Evolutionary conservation across 2,113 vertebrate genomes (phyloP).

Genomic region (Myotis brandtii): DNA sequence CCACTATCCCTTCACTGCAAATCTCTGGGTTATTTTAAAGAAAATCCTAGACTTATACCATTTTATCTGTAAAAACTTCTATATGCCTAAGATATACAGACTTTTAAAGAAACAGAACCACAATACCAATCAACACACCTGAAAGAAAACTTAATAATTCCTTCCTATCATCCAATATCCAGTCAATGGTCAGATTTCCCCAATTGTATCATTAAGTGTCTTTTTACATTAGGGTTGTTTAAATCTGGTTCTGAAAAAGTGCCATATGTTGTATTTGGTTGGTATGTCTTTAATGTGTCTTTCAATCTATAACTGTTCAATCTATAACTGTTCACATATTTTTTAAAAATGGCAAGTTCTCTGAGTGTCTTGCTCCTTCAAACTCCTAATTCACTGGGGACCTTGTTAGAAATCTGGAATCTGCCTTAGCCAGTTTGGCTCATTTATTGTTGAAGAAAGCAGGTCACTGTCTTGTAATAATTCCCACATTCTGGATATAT

Average conservation of each 20-base stretch:
- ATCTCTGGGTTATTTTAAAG: conserved; percentile 29
- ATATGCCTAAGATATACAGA: neutral
- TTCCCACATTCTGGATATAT: neutral
- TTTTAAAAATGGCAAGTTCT: no score
- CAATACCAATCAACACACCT: neutral
- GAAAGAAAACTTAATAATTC: neutral
- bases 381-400: no score
- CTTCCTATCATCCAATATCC: neutral
- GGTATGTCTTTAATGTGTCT: neutral
- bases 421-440: no score
- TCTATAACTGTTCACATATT: no score
- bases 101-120: neutral
- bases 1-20: neutral
- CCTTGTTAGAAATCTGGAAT: no score
- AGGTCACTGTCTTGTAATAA: neutral
- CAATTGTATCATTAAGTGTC: neutral
- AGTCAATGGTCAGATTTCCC: neutral
- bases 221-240: neutral
- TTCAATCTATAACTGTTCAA: neutral
- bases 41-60: neutral
- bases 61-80: neutral
- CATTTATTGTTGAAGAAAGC: neutral
- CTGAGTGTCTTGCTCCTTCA: no score
- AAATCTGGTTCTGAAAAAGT: neutral
- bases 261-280: neutral